Base-by-base conservation (phyloP, 2,888 invertebrate species). In the Caenorhabditis imperialis region DNA sequence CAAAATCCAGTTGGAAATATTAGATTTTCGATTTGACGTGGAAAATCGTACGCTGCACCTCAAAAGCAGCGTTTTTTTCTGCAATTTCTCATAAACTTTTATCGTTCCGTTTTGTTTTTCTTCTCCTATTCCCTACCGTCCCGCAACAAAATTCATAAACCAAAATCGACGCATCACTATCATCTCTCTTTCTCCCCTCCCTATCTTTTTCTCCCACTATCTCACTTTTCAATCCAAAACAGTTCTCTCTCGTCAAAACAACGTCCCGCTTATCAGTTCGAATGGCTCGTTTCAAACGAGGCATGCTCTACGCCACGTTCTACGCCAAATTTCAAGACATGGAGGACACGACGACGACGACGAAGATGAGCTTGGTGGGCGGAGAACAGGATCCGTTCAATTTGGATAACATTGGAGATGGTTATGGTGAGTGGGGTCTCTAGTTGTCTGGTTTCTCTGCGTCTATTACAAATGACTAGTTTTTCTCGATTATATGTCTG, bases 401-500 rank as follows among this genome's bases (percentile, higher is more conserved):
- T 48, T 44, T 73, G 14, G 72, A 73, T 42, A 65, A 65, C 33
- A 73, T 73, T 47, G 72, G 72, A 16, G 53, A 65, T 54, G 72
- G 72, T 22, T 73, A 54, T 18, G 65, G 72, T 73, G 14, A 18
- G 53, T 57, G 20, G 6, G 4, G 6, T 25, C 3, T 37, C n/a
- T 27, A 0, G 8, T 4, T 20, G 20, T 12, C 14, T 20, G 23
- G n/a, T n/a, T n/a, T n/a, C n/a, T n/a, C n/a, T n/a, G n/a, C n/a
- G n/a, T n/a, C n/a, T n/a, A n/a, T n/a, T n/a, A 23, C n/a, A 10
- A 53, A 51, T 35, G 20, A 45, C 5, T n/a, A n/a, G n/a, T n/a
- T n/a, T n/a, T n/a, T n/a, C n/a, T n/a, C n/a, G n/a, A n/a, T n/a
- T n/a, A n/a, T n/a, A n/a, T n/a, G n/a, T n/a, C n/a, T n/a, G n/a